Evolutionary conservation across 2,888 invertebrate genomes (phyloP).

Genomic region (Eulithis testata): DNA sequence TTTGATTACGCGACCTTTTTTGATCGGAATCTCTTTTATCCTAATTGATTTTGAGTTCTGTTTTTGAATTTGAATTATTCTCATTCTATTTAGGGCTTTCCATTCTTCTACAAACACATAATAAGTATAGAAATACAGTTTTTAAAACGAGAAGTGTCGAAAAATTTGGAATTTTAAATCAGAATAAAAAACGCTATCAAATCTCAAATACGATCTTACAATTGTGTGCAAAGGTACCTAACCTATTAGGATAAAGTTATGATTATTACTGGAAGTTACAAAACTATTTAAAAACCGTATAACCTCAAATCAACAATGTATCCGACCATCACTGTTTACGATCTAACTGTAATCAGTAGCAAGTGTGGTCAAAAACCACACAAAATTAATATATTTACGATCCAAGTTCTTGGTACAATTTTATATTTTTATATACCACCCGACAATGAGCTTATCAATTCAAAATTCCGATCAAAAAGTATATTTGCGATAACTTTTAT

Average conservation of each 20-base stretch:
- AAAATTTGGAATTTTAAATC: no score
- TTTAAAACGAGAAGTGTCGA: no score
- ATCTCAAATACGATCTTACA: no score
- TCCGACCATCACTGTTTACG: slow-evolving; percentile 19
- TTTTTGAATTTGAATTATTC: slow-evolving; percentile 50
- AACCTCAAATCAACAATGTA: slow-evolving; percentile 5
- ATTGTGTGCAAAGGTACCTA: no score
- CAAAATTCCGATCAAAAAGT: slow-evolving; percentile 27
- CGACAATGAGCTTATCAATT: slow-evolving; percentile 34
- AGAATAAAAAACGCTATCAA: no score
- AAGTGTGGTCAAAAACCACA: slow-evolving; percentile 29
- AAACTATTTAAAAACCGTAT: no score
- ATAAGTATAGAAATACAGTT: no score
- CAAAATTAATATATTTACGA: slow-evolving; percentile 23
- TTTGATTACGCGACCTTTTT: slow-evolving; percentile 55
- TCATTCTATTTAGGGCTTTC: background rate
- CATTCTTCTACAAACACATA: no score
- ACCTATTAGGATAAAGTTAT: no score
- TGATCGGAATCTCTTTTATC: slow-evolving; percentile 53
- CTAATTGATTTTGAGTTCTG: slow-evolving; percentile 49
- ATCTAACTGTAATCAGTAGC: slow-evolving; percentile 28
- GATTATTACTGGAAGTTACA: no score
- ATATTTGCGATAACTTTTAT: slow-evolving; percentile 34
- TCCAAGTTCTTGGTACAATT: slow-evolving; percentile 20
- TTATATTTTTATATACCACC: slow-evolving; percentile 21